Evolutionary conservation across 2,797 vertebrate species (phyloP), one percentile per base, ranked within the genome.

Genomic region (Sorex maritimensis): DNA sequence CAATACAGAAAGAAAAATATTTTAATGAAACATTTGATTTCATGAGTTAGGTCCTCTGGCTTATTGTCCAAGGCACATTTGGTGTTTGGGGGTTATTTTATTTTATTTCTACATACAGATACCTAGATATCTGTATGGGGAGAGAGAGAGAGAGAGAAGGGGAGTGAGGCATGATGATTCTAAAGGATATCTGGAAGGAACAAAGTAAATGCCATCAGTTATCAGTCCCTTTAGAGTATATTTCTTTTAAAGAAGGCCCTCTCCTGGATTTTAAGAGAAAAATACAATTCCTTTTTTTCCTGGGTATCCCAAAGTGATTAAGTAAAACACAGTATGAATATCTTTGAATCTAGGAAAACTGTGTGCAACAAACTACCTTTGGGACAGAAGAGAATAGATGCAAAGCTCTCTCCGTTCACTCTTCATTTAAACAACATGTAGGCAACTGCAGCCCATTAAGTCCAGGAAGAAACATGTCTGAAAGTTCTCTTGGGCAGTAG

Each of bases 271-370:
- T 81, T 86, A 81, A 82, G 8, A 72, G 55, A 80, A 89, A 88
- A 73, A 81, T 81, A 19, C 28, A 93, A 91, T 61, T 86, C 79
- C 92, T 2, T 38, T 85, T 85, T 87, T 75, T 88, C 49, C 15
- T 92, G 55, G 23, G 52, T 82, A 74, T 63, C 34, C 13, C 72
- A 55, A 41, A 38, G 30, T 81, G 44, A 92, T 75, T 78, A 95
- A 90, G 84, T 90, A 88, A 94, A 94, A 90, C 61, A 75, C 8
- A 92, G 23, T 63, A 74, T 73, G 24, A 11, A 58, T 88, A 88
- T 82, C 89, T 96, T 88, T 92, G 88, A 68, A 81, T 41, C 85
- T 2, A 85, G 55, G 63, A 95, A 61, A 95, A 46, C 17, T 12
- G 21, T 23, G 13, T 68, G 4, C 69, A 90, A 87, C 41, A 49